Base-by-base conservation (phyloP, 1,140 invertebrate genomes). In the Dysdera silvatica region DNA sequence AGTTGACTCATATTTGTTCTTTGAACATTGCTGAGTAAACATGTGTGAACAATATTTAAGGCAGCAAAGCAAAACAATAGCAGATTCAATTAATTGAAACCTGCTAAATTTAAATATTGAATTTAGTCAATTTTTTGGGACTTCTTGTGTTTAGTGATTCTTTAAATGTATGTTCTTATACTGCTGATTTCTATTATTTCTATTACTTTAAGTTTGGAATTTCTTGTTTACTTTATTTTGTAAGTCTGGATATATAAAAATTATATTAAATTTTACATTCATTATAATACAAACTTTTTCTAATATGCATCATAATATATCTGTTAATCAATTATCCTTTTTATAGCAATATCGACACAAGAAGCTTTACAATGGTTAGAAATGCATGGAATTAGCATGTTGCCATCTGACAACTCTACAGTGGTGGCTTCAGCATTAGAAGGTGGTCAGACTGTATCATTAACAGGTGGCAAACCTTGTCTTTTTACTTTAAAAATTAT, bases 371-470 rank as follows among this genome's bases (percentile, higher is more conserved):
- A 84, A 71, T 80, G 87, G 73, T 75, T 90, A 26, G 86, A 88
- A 77, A 81, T 83, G 64, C 87, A 91, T 74, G 87, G 87, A 35
- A 89, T 90, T 47, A 85, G 84, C 26, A 86, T 88, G 81, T 81
- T 89, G 66, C 84, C 86, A 35, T 80, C 82, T 61, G 83, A 87
- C 74, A 84, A 86, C 56, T 80, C 81, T 7, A 85, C 85, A 32
- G 82, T 86, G 37, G 82, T 91, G 28, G 84, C 83, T 54, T 86
- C 85, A 54, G 87, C 87, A 12, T 80, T 91, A 69, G 85, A 88
- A 78, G 87, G 82, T 76, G 88, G 88, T 2, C 82, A 88, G 73
- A 85, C 85, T 43, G 81, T 90, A 20, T 81, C 87, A 54, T 76
- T 90, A 47, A 89, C 88, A 68, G 85, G 85, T 86, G 73, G 12